Percentiles rank a stretch among this genome's conserved stretches.
Conservation (phyloP, 2,797 vertebrate species). For the Propithecus deckenii region DNA sequence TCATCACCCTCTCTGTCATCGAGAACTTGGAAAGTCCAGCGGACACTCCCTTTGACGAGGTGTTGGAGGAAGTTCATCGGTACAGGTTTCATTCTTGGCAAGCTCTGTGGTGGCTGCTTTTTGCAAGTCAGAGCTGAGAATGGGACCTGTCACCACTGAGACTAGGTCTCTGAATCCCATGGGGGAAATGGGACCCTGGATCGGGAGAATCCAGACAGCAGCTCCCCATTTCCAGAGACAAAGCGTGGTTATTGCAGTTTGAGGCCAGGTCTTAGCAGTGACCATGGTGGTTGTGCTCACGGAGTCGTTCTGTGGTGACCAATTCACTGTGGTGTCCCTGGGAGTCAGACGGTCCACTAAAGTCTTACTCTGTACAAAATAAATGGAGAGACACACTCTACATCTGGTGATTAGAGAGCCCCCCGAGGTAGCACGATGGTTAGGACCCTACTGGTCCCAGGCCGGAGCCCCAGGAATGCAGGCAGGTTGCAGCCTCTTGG, state of each 20-base stretch:
- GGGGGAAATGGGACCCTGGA: background rate
- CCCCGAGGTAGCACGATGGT: fast-evolving
- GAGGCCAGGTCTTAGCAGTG: background rate
- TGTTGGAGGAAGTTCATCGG: background rate
- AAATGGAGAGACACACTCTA: background rate
- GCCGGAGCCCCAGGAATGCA: background rate
- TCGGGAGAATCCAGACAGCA: background rate
- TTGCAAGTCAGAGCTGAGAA: background rate
- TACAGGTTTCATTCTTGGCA: background rate
- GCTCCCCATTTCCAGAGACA: background rate
- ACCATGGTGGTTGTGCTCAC: fast-evolving
- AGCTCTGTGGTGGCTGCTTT: background rate
- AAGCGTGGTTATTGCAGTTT: fast-evolving
- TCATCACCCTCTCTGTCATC: too few relatives aligned
- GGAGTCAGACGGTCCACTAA: background rate
- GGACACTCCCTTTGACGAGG: fast-evolving
- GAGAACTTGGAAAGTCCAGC: fast-evolving
- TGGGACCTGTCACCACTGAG: fast-evolving
- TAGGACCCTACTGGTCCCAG: background rate
- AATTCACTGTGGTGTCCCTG: fast-evolving
- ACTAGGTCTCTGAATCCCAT: too few relatives aligned
- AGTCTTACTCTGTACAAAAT: background rate
- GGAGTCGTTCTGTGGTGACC: background rate
- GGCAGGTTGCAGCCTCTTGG: fast-evolving
- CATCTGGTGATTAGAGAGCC: background rate